Base-by-base conservation (phyloP, 2,113 vertebrate species). In the Cariama cristata region DNA sequence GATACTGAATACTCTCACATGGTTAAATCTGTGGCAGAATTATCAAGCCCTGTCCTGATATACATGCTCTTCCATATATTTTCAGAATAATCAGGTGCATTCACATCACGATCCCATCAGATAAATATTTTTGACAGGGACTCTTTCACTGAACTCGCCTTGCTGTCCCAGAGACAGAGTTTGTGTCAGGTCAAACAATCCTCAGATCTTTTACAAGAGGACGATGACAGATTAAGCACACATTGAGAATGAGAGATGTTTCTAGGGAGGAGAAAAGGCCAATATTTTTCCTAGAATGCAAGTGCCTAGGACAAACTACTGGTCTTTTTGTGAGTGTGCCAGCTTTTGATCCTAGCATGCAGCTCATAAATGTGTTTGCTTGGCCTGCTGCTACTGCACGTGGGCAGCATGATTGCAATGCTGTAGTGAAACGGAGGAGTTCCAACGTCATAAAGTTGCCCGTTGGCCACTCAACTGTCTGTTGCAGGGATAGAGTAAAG, bases 401-500 rank as follows among this genome's bases (percentile, higher is more conserved):
- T 0, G 4, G 79, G 60, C 62, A 66, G 62, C 0, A 0, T 6
- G 19, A 8, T 5, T 10, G 5, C 9, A 3, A 27, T 0, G 4
- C 77, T 67, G 91, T 10, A 12, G 72, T 18, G 68, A 50, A 52
- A 52, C 3, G 3, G n/a, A 21, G 68, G 40, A 62, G 60, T 33
- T 75, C 44, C 88, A 56, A 44, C 30, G 33, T 0, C 23, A 17
- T 6, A 35, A 64, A 64, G 3, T 2, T 49, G 58, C 44, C 87
- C 49, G 63, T 52, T 52, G 33, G 76, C 45, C 49, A 28, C 33
- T 40, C 35, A 8, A 0, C 27, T 72, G 24, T 18, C 60, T 60
- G 27, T 64, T 82, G 47, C 64, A 82, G 52, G 21, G 50, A 14
- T 12, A 62, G 28, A 59, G 26, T 33, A 33, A 79, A 80, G 44